phyloP scores from a whole-genome alignment of 2,113 vertebrate species.

The Equus przewalskii region DNA sequence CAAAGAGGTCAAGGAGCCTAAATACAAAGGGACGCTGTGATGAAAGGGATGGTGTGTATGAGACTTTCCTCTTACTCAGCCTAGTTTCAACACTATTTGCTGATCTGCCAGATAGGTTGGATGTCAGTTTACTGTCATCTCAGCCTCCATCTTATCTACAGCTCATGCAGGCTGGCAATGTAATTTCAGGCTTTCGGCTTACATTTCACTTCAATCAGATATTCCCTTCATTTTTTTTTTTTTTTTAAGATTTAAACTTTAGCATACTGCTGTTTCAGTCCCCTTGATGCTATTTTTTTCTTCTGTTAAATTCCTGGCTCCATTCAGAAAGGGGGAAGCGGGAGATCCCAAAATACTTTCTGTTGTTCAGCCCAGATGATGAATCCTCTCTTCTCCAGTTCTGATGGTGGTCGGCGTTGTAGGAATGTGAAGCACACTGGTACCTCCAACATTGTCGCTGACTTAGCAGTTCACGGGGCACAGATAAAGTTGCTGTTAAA shows the following conservation, averaged over 20 bases:
- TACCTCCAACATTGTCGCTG: neutral
- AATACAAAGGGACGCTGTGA: neutral
- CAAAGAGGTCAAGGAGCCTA: neutral
- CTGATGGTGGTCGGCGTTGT: neutral
- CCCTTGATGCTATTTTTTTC: neutral
- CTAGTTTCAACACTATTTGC: neutral
- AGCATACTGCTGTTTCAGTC: neutral
- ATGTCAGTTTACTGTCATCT: conserved; percentile 5
- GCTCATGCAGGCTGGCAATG: neutral
- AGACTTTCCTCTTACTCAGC: neutral
- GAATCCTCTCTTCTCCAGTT: neutral
- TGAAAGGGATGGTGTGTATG: neutral
- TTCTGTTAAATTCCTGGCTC: conserved; percentile 3
- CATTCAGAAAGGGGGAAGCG: neutral
- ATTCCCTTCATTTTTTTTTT: neutral
- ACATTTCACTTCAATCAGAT: conserved; percentile 40
- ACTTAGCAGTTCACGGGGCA: neutral
- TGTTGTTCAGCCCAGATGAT: conserved; percentile 1
- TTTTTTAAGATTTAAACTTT: neutral
- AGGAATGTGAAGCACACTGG: neutral
- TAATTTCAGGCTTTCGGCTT: conserved; percentile 6
- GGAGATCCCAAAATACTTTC: conserved; percentile 46
- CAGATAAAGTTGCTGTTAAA: conserved; percentile 53
- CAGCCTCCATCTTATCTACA: neutral
- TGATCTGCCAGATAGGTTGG: neutral